A percentile compares a stretch with the other conserved stretches of the same genome.
Conservation (phyloP, 2,113 vertebrate species). For the Lepisosteus osseus region DNA sequence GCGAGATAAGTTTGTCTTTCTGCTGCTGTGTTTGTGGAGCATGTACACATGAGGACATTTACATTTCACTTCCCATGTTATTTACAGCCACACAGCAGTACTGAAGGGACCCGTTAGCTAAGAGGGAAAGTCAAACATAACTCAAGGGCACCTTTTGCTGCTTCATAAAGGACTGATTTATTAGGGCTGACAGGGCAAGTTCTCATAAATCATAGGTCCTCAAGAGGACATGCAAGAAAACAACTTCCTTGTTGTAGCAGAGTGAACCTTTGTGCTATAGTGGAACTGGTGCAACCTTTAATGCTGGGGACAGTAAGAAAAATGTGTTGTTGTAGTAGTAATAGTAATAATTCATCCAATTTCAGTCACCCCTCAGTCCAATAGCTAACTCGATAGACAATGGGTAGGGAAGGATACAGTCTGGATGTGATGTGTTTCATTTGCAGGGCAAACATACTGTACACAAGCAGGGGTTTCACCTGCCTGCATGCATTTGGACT, state of each 20-base stretch:
- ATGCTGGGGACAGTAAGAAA: too few relatives aligned
- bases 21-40: background rate
- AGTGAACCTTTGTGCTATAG: background rate
- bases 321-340: too few relatives aligned
- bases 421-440: too few relatives aligned
- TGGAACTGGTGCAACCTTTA: background rate
- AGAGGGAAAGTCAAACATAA: background rate
- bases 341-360: too few relatives aligned
- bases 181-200: slow-evolving; percentile 10
- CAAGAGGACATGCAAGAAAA: background rate
- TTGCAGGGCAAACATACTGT: too few relatives aligned
- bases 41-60: background rate
- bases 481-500: too few relatives aligned
- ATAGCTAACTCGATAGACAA: too few relatives aligned
- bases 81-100: slow-evolving; percentile 1
- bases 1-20: background rate
- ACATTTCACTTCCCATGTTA: slow-evolving; percentile 4
- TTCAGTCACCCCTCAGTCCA: too few relatives aligned
- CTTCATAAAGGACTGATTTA: slow-evolving; percentile 8
- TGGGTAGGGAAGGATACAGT: too few relatives aligned
- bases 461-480: too few relatives aligned
- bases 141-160: slow-evolving; percentile 12
- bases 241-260: background rate
- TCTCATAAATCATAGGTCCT: slow-evolving; percentile 8
- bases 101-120: background rate